Base-by-base conservation (phyloP, 2,797 vertebrate genomes). In the Diplodus sargus region DNA sequence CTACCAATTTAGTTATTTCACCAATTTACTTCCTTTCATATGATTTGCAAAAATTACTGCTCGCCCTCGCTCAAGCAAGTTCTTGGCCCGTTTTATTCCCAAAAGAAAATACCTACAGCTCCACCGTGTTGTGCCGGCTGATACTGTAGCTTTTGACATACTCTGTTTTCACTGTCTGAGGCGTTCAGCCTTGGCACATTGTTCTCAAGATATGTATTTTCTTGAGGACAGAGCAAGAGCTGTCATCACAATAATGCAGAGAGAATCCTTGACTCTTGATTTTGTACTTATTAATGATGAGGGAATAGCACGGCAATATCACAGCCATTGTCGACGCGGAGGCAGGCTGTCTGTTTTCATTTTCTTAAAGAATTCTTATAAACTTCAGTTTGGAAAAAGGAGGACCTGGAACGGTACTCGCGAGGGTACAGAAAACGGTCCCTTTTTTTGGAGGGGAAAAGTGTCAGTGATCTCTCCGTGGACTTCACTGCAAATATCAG, bases 1-100 rank as follows among this genome's bases (percentile, higher is more conserved):
- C 43, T 73, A 78, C 51, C 73, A 90, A 87, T 91, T 87, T 83
- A 83, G 77, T 86, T 91, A 86, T 85, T 92, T 89, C 66, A 79
- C 85, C 78, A 90, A 84, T 90, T 80, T 85, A 75, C 63, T 86
- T 87, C 30, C 61, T 84, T 85, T 89, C 30, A 87, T 54, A 76
- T 62, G 34, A 75, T 79, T 79, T 80, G 13, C 42, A 62, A 82
- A 86, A 71, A 48, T 5, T 67, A 57, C 57, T 56, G 67, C 72
- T 74, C 23, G 39, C 17, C 14, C 39, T 82, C 43, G 43, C 76
- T 51, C 56, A 30, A 59, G 48, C 18, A 78, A 53, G 56, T 70
- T 79, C 61, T 56, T 34, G 22, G 59, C 70, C 42, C 70, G 8
- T 39, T 39, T 39, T 81, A 81, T 39, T 76, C 57, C 68, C 51